Base-by-base conservation (phyloP, 2,113 vertebrate genomes). In the Perccottus glenii region DNA sequence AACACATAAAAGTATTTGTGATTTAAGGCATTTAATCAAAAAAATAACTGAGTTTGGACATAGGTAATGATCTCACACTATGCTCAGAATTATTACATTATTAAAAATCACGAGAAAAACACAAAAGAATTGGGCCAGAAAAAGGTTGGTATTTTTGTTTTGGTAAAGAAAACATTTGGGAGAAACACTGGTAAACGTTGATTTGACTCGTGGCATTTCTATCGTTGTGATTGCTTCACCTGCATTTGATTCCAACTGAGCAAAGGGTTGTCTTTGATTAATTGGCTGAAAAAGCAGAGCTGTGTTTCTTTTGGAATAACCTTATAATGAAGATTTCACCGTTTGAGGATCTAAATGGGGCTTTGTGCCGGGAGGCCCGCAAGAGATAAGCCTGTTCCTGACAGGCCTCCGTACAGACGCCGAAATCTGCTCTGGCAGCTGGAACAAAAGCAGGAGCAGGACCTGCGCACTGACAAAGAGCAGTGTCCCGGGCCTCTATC, bases 351-450 rank as follows among this genome's bases (percentile, higher is more conserved):
- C 84, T 89, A 90, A 89, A 88, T 86, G 75, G 84, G 72, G 64
- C 87, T 87, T 90, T 91, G 87, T 90, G 82, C 83, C 36, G 60
- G 73, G 84, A 87, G 86, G 88, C 85, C 86, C 84, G 85, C 65
- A 79, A 85, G 85, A 91, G 87, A 89, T 91, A 88, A 91, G 87
- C 90, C 86, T 88, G 90, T 87, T 90, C 88, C 84, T 89, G 88
- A 89, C 88, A 89, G 87, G 81, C 86, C 84, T 84, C 85, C 59
- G 81, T 88, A 86, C 87, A 80, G 85, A 88, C 76, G 69, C 86
- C 86, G 57, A 89, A 91, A 91, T 90, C 84, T 85, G 85, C 86
- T 86, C 74, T 91, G 88, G 87, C 90, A 90, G 88, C 87, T 90
- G 87, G 86, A 90, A 90, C 90, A 90, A 90, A 58, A 88, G 81